Percentiles rank a stretch among this genome's conserved stretches.
phyloP scores from a whole-genome alignment of 2,797 vertebrate genomes.

The Ptychobarbus kaznakovi region DNA sequence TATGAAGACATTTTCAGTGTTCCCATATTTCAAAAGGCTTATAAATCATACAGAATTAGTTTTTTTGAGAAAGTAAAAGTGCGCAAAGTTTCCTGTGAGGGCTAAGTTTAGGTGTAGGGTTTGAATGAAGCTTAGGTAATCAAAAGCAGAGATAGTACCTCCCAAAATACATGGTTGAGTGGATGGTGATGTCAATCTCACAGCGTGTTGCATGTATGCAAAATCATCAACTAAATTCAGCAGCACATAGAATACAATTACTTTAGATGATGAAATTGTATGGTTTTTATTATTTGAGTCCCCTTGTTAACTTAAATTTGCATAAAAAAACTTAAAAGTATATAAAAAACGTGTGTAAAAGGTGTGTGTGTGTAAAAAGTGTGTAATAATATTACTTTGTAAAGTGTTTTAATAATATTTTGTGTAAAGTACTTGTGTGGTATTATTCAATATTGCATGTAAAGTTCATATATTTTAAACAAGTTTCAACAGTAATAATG shows the following conservation, averaged over 20 bases:
- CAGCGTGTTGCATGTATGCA: conserved; percentile 7
- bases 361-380: background rate
- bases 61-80: too few relatives aligned
- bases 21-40: too few relatives aligned
- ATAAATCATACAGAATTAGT: too few relatives aligned
- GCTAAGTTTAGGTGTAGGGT: too few relatives aligned
- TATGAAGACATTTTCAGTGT: too few relatives aligned
- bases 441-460: background rate
- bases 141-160: conserved; percentile 55
- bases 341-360: background rate
- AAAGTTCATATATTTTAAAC: background rate
- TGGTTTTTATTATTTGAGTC: background rate
- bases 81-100: too few relatives aligned
- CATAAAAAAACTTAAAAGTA: background rate
- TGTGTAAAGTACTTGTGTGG: background rate
- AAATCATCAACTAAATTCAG: conserved; percentile 44
- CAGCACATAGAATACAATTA: background rate
- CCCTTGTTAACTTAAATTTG: background rate
- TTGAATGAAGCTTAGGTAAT: conserved; percentile 58
- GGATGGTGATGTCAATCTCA: conserved; percentile 19
- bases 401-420: background rate
- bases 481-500: background rate
- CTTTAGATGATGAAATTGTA: background rate
- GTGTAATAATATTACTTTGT: background rate
- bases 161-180: conserved; percentile 39